Percentiles rank a stretch among this genome's conserved stretches.
These are phyloP conservation scores for Nomada lathburiana DNA, from an alignment of 2,888 invertebrate genomes.

Conservation along the genomic window DNA sequence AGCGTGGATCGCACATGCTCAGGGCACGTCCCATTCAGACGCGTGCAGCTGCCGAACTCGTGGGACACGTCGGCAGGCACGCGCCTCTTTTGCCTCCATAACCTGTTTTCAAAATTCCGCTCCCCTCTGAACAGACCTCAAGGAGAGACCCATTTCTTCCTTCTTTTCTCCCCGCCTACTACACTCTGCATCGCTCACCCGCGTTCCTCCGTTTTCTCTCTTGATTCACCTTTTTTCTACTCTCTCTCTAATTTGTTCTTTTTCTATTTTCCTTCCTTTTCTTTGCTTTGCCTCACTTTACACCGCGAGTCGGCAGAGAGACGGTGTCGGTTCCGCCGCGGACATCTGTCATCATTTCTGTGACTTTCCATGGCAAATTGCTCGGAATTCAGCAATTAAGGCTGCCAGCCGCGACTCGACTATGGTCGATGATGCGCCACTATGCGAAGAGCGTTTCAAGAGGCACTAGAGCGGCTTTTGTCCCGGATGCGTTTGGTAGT, in stretches of 20 bases:
- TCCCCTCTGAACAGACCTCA: constrained; percentile 31
- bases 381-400: constrained; percentile 24
- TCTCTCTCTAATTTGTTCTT: background rate
- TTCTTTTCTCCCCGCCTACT: constrained; percentile 3
- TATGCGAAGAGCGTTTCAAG: constrained; percentile 35
- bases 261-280: background rate
- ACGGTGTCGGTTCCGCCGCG: too few species aligned
- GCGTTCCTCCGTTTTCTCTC: background rate
- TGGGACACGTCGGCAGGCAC: constrained; percentile 67
- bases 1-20: constrained; percentile 76
- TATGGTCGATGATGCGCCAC: constrained; percentile 48
- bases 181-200: background rate
- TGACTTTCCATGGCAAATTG: constrained; percentile 18
- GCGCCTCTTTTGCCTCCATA: constrained; percentile 68
- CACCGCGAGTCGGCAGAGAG: too few species aligned
- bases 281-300: too few species aligned
- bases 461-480: constrained; percentile 35
- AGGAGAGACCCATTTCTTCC: constrained; percentile 38
- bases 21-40: constrained; percentile 72
- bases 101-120: constrained; percentile 69
- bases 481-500: constrained; percentile 36
- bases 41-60: constrained; percentile 75
- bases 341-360: too few species aligned
- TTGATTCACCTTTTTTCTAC: background rate
- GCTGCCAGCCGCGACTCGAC: constrained; percentile 8